phyloP scores from a whole-genome alignment of 2,113 vertebrate species.

The Cathartes aura region DNA sequence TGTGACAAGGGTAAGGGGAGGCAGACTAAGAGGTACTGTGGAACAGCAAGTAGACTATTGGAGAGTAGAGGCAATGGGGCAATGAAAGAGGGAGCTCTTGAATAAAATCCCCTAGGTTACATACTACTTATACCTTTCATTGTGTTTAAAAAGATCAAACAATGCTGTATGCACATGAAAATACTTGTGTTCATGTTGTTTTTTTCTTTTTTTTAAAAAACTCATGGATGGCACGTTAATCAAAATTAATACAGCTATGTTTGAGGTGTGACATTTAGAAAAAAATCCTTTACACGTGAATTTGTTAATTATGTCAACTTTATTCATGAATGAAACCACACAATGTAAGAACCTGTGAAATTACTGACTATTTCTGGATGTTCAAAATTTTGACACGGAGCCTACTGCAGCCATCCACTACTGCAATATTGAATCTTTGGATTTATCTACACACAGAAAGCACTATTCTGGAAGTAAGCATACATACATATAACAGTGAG shows the following conservation, averaged over 20 bases:
- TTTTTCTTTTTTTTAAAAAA: background rate
- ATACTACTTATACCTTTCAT: background rate
- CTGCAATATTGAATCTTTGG: background rate
- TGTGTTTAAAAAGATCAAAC: background rate
- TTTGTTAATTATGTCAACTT: background rate
- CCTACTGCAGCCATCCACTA: background rate
- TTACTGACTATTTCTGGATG: background rate
- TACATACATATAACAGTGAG: background rate
- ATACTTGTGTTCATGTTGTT: background rate
- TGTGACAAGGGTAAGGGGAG: background rate
- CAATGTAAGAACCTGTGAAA: background rate
- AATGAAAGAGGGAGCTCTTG: background rate
- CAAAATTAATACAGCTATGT: background rate
- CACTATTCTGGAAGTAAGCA: background rate
- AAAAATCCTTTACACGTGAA: background rate
- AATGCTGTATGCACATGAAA: background rate
- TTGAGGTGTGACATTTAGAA: background rate
- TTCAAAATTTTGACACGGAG: accelerated
- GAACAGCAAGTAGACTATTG: background rate
- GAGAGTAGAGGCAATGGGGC: background rate
- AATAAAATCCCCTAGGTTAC: background rate
- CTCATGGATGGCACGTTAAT: background rate
- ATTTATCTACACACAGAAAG: background rate
- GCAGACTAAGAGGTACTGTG: background rate
- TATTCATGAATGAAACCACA: background rate